Evolutionary conservation across 2,888 invertebrate species (phyloP), one percentile per base, ranked within the genome.

Genomic region (Trachelus troglodyta): DNA sequence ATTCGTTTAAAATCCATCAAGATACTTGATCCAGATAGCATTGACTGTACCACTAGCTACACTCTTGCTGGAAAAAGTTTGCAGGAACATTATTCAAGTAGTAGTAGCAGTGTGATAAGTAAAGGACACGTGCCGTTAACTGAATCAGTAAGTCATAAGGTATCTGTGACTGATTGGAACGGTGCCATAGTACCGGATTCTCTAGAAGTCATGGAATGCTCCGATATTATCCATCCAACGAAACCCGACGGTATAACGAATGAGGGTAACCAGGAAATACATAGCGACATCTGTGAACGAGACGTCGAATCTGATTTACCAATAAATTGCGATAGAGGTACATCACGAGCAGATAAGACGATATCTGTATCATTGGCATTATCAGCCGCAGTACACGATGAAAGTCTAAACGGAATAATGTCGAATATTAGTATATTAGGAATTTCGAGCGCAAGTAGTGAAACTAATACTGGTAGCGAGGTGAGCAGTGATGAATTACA

Each of bases 1-100:
- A 88, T 91, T n/a, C 85, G 90, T 77, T 79, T 91, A 4, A 91
- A 89, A 71, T 91, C 91, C 0, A 86, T 91, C 11, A 88, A 85
- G 71, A 84, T 85, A 3, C 81, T 91, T 1, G 90, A 91, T 80
- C 91, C 90, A 0, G 91, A 91, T 23, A 83, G 81, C 68, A 83
- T 86, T 30, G 86, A 86, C 35, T 12, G 73, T 23, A 73, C 83
- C 30, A 77, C 40, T 9, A 9, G 30, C 11, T 56, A 56, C 15
- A 56, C 56, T 15, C 56, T 56, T 23, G 56, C 56, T 56, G 56
- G 56, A 2, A 56, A 23, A 56, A 56, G 56, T 56, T 23, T 56
- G 23, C 56, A 56, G 56, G 56, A 56, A 56, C 56, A 56, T 23
- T 74, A 34, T 34, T 34, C 74, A 4, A n/a, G 2, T 6, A 74